Base-by-base conservation (phyloP, 2,113 vertebrate species). In the Motacilla tschutschensis region DNA sequence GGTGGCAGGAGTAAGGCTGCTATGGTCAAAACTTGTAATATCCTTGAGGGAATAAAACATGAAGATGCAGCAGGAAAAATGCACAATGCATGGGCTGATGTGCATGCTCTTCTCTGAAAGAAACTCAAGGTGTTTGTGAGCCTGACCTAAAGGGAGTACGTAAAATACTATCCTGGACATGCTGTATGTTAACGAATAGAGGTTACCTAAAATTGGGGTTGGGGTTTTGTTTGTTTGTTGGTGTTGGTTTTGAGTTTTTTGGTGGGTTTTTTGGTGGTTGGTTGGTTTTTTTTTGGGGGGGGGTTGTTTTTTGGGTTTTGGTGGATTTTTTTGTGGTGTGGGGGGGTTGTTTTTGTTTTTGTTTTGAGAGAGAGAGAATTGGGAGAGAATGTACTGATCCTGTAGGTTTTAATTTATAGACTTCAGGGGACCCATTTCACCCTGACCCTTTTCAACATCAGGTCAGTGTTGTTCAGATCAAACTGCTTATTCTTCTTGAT, bases 51-150 rank as follows among this genome's bases (percentile, higher is more conserved):
- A 87, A 58, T 81, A 82, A 71, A 89, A 50, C 33, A 20, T 17
- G 40, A 58, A 78, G 54, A 69, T 47, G 70, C 54, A 91, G 63
- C n/a, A 83, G 70, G 74, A 75, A 75, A 77, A 75, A 62, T 19
- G 63, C 70, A 69, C 59, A 71, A 25, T 36, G 50, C 79, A 35
- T n/a, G 43, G 77, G 38, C 46, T 93, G 50, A 74, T 66, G 35
- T 26, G 47, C 53, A 38, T 54, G 17, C 29, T 74, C 3, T 71
- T 73, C 69, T 82, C 54, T 83, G 58, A 64, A 43, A 89, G 79
- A 83, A 83, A 60, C 36, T 80, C 47, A 60, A 50, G 78, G 66
- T 85, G 46, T 67, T 71, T 85, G 38, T 83, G 58, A 92, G 88
- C 35, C 41, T 91, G 83, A 88, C 71, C 51, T 79, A 89, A 83